A percentile compares a stretch with the other conserved stretches of the same genome.
phyloP scores from a whole-genome alignment of 2,113 vertebrate genomes.

The Epinephelus fuscoguttatus region DNA sequence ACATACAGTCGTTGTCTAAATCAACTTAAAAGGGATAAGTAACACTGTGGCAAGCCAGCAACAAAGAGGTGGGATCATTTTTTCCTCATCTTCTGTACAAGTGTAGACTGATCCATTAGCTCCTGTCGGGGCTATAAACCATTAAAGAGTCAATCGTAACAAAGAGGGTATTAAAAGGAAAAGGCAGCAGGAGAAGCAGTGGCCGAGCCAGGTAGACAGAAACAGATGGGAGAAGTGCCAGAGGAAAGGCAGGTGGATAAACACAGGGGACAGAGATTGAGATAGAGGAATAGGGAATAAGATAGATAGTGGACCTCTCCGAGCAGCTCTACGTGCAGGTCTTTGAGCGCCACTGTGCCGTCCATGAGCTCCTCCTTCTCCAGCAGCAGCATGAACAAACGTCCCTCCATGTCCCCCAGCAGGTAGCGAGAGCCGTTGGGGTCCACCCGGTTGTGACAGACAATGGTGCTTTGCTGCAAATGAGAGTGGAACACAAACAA shows the following conservation, averaged over 20 bases:
- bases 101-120: conserved; percentile 50
- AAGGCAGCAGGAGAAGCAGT: conserved; percentile 19
- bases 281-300: background rate
- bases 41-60: conserved; percentile 35
- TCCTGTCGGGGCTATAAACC: conserved; percentile 45
- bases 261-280: conserved; percentile 15
- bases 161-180: conserved; percentile 28
- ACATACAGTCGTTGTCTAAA: conserved; percentile 52
- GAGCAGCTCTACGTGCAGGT: conserved; percentile 94
- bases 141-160: conserved; percentile 48
- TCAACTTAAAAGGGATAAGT: conserved; percentile 53
- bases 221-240: conserved; percentile 16
- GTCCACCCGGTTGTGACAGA: conserved; percentile 98
- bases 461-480: conserved; percentile 96
- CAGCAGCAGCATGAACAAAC: conserved; percentile 97
- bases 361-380: conserved; percentile 99
- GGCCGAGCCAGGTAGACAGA: conserved; percentile 1
- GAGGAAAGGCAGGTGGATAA: conserved; percentile 39
- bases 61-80: conserved; percentile 41
- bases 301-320: conserved; percentile 89
- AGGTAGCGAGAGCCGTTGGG: conserved; percentile 96
- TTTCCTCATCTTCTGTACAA: conserved; percentile 31
- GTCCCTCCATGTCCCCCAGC: conserved; percentile 98
- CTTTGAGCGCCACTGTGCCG: conserved; percentile 93
- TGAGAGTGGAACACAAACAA: background rate